phyloP scores from a whole-genome alignment of 2,888 invertebrate species.

The Leucoma salicis region DNA sequence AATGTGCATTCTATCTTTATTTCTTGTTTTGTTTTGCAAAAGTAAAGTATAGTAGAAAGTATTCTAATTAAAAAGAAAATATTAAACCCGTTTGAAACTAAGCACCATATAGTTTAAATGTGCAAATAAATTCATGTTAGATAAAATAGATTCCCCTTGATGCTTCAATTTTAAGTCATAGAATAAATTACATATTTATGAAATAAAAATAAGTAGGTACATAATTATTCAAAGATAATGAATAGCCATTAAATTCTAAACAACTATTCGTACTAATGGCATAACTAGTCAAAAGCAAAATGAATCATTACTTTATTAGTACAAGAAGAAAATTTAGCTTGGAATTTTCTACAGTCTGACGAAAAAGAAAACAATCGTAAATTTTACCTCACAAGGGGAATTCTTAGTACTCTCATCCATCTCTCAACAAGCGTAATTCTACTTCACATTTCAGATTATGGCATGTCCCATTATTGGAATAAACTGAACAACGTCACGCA shows the following conservation, averaged over 20 bases:
- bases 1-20: slow-evolving; percentile 44
- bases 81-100: slow-evolving; percentile 15
- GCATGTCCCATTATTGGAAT: slow-evolving; percentile 55
- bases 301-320: slow-evolving; percentile 24
- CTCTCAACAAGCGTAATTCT: slow-evolving; percentile 60
- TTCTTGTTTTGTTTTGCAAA: slow-evolving; percentile 14
- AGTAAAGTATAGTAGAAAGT: slow-evolving; percentile 6
- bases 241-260: slow-evolving; percentile 25
- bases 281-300: slow-evolving; percentile 31
- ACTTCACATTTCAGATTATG: slow-evolving; percentile 72
- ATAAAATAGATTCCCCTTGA: slow-evolving; percentile 34
- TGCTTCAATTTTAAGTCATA: slow-evolving; percentile 16
- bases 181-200: neutral
- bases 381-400: slow-evolving; percentile 79
- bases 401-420: slow-evolving; percentile 76
- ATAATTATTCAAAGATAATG: slow-evolving; percentile 15
- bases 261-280: slow-evolving; percentile 27
- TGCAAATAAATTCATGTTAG: neutral
- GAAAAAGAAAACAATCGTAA: slow-evolving; percentile 53
- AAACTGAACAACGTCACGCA: slow-evolving; percentile 62
- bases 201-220: slow-evolving; percentile 14
- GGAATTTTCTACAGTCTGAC: slow-evolving; percentile 40
- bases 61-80: slow-evolving; percentile 6
- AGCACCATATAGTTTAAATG: slow-evolving; percentile 9
- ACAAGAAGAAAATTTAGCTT: slow-evolving; percentile 31